Conservation (phyloP, 2,113 vertebrate genomes). For the Grus americana region DNA sequence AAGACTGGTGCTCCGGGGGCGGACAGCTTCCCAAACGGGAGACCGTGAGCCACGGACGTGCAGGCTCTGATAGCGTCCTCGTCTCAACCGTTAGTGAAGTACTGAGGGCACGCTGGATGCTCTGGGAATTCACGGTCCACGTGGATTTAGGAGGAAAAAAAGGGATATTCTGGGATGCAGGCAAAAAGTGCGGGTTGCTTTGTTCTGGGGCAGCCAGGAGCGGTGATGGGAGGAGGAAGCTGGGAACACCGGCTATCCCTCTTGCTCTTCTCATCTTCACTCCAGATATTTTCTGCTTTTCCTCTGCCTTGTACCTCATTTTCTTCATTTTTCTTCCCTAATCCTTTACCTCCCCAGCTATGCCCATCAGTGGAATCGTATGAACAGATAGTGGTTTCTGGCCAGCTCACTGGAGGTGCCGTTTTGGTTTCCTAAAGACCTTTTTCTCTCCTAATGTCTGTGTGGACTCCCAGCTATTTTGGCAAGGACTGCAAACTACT, state of each 20-base stretch:
- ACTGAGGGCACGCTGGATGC: neutral
- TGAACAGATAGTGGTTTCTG: neutral
- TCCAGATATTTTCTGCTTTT: neutral
- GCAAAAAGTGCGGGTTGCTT: neutral
- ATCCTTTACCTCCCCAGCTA: neutral
- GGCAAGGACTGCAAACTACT: neutral
- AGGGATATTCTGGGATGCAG: neutral
- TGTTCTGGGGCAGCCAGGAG: neutral
- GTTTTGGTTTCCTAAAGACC: neutral
- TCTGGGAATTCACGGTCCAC: neutral
- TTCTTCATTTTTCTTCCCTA: neutral
- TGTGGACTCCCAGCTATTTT: neutral
- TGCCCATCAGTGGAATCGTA: neutral
- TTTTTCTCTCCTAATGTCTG: neutral
- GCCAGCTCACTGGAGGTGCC: neutral
- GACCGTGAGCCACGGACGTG: neutral
- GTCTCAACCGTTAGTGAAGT: neutral
- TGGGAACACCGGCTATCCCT: neutral
- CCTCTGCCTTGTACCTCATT: neutral
- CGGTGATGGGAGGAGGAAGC: rapidly evolving
- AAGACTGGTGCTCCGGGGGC: neutral
- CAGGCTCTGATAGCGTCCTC: neutral
- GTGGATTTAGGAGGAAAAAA: neutral
- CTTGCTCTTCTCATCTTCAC: neutral
- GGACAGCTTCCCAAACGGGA: neutral